phyloP scores from a whole-genome alignment of 2,888 invertebrate species.

The Aporophyla nigra region DNA sequence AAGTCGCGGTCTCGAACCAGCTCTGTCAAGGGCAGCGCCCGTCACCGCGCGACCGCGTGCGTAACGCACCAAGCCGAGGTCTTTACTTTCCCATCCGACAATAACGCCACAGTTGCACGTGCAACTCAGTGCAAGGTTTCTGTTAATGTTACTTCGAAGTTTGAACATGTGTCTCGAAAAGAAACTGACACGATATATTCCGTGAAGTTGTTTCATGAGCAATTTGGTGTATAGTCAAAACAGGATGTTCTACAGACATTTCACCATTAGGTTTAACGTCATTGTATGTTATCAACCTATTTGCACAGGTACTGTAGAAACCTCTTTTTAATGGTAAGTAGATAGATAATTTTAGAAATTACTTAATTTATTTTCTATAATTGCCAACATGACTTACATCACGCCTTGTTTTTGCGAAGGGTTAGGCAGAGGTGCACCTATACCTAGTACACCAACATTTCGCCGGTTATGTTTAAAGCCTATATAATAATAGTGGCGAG shows the following conservation, averaged over 20 bases:
- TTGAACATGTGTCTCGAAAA: conserved; percentile 32
- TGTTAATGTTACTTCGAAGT: conserved; percentile 28
- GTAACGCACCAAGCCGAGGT: conserved; percentile 79
- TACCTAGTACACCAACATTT: no score
- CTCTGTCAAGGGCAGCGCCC: conserved; percentile 88
- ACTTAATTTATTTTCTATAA: not conserved
- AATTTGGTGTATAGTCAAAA: conserved; percentile 16
- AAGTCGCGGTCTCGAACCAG: conserved; percentile 73
- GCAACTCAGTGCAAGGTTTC: conserved; percentile 59
- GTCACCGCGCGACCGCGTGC: conserved; percentile 78
- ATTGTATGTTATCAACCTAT: not conserved
- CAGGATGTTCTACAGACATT: conserved; percentile 1
- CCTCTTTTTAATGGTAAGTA: not conserved
- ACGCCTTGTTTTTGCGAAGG: no score
- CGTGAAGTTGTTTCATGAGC: not conserved
- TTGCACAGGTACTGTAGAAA: not conserved
- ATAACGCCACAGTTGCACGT: conserved; percentile 66
- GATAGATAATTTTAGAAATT: not conserved
- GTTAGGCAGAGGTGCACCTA: no score
- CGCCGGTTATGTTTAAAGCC: no score
- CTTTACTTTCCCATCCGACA: conserved; percentile 85
- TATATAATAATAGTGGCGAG: no score
- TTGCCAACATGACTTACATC: no score
- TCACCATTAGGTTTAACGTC: not conserved
- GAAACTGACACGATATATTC: conserved; percentile 21